Evolutionary conservation across 2,797 vertebrate species (phyloP), one percentile per base, ranked within the genome.

Genomic region (Buceros bicornis): DNA sequence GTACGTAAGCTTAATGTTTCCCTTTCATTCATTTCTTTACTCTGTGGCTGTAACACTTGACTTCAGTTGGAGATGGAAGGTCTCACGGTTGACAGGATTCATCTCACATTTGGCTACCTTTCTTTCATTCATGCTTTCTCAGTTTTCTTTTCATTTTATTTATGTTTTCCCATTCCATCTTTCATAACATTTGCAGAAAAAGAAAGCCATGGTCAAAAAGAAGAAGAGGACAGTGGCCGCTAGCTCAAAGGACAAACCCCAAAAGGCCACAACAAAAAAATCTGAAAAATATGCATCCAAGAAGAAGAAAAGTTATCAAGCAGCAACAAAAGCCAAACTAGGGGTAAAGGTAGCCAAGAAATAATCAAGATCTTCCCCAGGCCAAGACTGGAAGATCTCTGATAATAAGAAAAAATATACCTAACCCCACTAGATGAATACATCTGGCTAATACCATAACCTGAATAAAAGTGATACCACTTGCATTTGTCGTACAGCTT

Each of bases 221-320:
- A 99, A 99, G 99, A 99, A 96, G 98, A 99, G 97, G 98, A 99
- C 98, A 99, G 98, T 99, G 98, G 97, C 98, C 61, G 89, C 97
- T 99, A 99, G 98, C 97, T 97, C 98, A 99, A 99, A 99, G 98
- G 96, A 98, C 98, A 99, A 98, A 97, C 95, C 98, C 93, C 98
- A 98, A 99, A 99, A 98, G 98, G 97, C 98, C 98, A 98, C 97
- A 98, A 96, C 98, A 96, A 99, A 98, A 99, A 99, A 99, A 98
- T 97, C 98, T 98, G 99, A 99, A 99, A 98, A 98, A 98, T 97
- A 98, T 98, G 95, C 98, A 60, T 65, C 98, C 98, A 99, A 98
- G 99, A 99, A 99, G 99, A 99, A 98, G 98, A 98, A 98, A 98
- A 98, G 91, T 98, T 99, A 98, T 97, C 99, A 98, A 98, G 99